Evolutionary conservation across 2,113 vertebrate genomes (phyloP).

Genomic region (Epinephelus lanceolatus): DNA sequence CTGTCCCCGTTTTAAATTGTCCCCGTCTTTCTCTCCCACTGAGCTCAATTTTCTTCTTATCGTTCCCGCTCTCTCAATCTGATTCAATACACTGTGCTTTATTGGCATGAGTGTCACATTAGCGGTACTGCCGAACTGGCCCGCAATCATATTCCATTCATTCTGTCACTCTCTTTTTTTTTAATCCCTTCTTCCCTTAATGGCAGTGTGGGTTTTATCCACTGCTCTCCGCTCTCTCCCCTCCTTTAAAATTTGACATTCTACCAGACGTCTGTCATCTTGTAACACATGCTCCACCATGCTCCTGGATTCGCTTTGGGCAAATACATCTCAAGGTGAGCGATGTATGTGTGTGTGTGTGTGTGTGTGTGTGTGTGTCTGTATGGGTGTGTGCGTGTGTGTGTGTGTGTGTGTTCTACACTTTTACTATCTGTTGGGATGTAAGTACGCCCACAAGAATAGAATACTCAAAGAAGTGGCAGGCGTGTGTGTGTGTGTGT

Average conservation of each 20-base stretch:
- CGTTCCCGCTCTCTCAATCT: conserved; percentile 22
- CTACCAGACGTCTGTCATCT: conserved; percentile 63
- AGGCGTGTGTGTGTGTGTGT: conserved; percentile 1
- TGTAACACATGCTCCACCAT: conserved; percentile 72
- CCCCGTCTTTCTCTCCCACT: neutral
- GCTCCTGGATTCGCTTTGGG: conserved; percentile 72
- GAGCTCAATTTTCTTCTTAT: conserved; percentile 11
- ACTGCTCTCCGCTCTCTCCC: conserved; percentile 6
- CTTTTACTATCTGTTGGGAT: conserved; percentile 53
- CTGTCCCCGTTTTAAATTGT: conserved; percentile 32
- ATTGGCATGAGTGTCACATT: conserved; percentile 52
- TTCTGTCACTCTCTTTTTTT: conserved; percentile 36
- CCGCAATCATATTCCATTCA: conserved; percentile 49
- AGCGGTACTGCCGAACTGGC: conserved; percentile 27
- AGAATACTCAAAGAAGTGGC: conserved; percentile 45
- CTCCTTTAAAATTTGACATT: conserved; percentile 67
- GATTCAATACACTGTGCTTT: conserved; percentile 39
- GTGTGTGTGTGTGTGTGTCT: conserved; percentile 12
- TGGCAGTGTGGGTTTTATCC: conserved; percentile 45
- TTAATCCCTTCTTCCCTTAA: conserved; percentile 26
- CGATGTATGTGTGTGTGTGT: conserved; percentile 11
- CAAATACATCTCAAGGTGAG: conserved; percentile 78
- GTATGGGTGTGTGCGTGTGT: conserved; percentile 12
- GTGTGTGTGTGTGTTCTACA: conserved; percentile 24
- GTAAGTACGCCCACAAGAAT: conserved; percentile 55